Conservation (phyloP, 2,113 vertebrate species). For the Trochalopteron elliotii region DNA sequence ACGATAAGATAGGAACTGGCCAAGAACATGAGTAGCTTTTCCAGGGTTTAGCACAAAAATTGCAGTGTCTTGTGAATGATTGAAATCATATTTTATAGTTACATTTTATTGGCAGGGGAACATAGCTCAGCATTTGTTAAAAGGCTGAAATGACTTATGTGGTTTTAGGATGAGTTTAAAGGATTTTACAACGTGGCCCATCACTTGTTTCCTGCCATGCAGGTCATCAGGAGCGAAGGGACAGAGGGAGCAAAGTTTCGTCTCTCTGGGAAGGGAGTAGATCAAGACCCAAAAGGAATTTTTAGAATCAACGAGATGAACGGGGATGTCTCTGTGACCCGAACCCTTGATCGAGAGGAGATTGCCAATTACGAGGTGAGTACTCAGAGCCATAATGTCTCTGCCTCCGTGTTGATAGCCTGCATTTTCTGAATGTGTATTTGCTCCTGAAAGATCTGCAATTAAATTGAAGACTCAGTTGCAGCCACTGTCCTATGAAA, state of each 20-base stretch:
- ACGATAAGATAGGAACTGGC: neutral
- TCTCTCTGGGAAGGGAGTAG: slow-evolving; percentile 90
- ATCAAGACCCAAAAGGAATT: slow-evolving; percentile 89
- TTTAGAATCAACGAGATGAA: slow-evolving; percentile 89
- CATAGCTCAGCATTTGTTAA: neutral
- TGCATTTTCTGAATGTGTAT: neutral
- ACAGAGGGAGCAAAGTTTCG: slow-evolving; percentile 84
- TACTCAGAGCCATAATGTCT: neutral
- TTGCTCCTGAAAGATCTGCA: neutral
- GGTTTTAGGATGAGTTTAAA: neutral
- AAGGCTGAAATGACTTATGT: neutral
- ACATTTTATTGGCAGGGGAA: neutral
- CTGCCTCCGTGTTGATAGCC: neutral
- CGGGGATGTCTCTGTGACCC: slow-evolving; percentile 88
- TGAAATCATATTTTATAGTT: neutral
- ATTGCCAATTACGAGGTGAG: slow-evolving; percentile 88
- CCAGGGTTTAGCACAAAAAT: neutral
- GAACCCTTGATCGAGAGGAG: slow-evolving; percentile 85
- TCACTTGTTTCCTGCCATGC: neutral
- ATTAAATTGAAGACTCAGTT: neutral
- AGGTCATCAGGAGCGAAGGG: slow-evolving; percentile 86
- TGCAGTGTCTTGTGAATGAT: neutral
- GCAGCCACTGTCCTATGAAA: neutral
- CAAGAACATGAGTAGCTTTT: neutral
- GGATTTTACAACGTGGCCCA: neutral